phyloP scores from a whole-genome alignment of 2,888 invertebrate genomes.

The Euphydryas editha region DNA sequence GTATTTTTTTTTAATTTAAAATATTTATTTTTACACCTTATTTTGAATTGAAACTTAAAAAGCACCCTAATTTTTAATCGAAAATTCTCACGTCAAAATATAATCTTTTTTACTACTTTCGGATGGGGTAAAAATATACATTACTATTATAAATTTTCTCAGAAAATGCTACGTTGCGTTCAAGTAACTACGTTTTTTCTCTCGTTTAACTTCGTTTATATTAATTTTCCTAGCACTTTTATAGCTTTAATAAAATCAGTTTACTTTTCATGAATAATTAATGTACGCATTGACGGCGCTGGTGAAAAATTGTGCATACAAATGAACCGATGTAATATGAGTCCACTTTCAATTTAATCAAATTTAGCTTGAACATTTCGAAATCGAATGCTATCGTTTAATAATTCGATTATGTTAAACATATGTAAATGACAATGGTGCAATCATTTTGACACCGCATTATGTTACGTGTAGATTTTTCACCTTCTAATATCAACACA shows the following conservation, averaged over 20 bases:
- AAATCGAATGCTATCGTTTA: conserved; percentile 22
- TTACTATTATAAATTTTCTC: too few relatives aligned
- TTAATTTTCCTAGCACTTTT: conserved; percentile 39
- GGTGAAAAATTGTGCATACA: conserved; percentile 60
- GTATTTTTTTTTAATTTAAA: too few relatives aligned
- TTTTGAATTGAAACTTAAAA: too few relatives aligned
- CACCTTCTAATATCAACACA: background rate
- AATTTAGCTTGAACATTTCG: conserved; percentile 39
- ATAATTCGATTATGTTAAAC: conserved; percentile 7
- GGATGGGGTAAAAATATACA: too few relatives aligned
- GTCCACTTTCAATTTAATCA: conserved; percentile 52
- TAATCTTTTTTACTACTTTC: too few relatives aligned
- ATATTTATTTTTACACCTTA: too few relatives aligned
- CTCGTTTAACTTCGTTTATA: conserved; percentile 10
- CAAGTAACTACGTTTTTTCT: background rate
- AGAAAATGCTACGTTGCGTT: too few relatives aligned
- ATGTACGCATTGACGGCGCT: conserved; percentile 51
- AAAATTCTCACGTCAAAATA: too few relatives aligned
- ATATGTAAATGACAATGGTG: conserved; percentile 3
- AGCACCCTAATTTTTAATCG: too few relatives aligned
- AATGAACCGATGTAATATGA: conserved; percentile 49
- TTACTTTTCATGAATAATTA: conserved; percentile 60
- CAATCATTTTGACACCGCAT: background rate
- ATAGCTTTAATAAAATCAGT: conserved; percentile 44
- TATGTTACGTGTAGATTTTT: background rate